Evolutionary conservation across 2,113 vertebrate genomes (phyloP), one percentile per base, ranked within the genome.

Genomic region (Protomyctophum bolini): DNA sequence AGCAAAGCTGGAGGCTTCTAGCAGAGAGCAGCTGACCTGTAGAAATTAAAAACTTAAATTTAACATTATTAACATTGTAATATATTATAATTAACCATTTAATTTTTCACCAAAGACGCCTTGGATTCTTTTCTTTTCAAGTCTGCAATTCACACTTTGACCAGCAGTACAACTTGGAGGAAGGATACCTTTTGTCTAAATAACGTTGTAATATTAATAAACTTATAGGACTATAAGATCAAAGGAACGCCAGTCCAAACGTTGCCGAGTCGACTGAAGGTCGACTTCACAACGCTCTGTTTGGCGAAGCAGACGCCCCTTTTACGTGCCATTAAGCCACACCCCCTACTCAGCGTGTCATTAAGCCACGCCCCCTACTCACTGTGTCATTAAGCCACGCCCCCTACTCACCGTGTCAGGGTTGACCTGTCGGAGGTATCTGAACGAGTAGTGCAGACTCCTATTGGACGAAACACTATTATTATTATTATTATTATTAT

Each of bases 391-490:
- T 28, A 3, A 10, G 21, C 12, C 21, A 58, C 11, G 21, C 21
- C 21, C 8, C 11, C n/a, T 29, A 47, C 75, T 85, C 57, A 91
- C 90, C 77, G 87, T 83, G n/a, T 76, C 60, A 21, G 89, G 83
- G 57, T 87, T 58, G 8, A 83, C 58, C 60, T 92, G 81, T 76
- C 94, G 91, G 63, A 95, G 87, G 14, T 94, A 96, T 63, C 97
- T 90, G 79, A 97, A 96, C 64, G 90, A 94, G 82, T 99, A 99
- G 79, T 99, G 97, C 66, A 99, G 91, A 46, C 95, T 97, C 9
- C 98, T 94, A 8, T 4, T 41, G 33, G 5, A 4, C 3, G 33
- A 41, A 41, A 41, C 33, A 41, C 33, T n/a, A 21, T 21, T 21
- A 21, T 21, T 21, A 21, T 21, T 21, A 21, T 21, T 21, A 21